Conservation (phyloP, 2,797 vertebrate genomes). For the Furcifer pardalis region DNA sequence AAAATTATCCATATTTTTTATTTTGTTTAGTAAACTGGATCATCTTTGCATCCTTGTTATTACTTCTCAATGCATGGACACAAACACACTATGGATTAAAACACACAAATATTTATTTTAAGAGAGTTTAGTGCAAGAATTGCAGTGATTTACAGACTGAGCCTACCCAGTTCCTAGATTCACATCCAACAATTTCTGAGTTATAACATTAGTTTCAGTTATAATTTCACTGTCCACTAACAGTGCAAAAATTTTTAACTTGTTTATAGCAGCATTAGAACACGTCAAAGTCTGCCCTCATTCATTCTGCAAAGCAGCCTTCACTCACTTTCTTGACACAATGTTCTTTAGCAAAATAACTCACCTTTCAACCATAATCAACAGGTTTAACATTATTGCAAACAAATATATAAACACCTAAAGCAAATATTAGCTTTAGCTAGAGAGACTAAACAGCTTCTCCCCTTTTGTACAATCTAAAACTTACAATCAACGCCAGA, state of each 20-base stretch:
- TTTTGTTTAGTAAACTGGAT: background rate
- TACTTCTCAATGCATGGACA: background rate
- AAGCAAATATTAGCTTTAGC: background rate
- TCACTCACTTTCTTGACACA: background rate
- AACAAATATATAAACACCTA: background rate
- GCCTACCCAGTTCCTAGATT: background rate
- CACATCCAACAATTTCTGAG: background rate
- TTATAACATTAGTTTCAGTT: background rate
- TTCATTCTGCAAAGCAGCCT: background rate
- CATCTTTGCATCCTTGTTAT: background rate
- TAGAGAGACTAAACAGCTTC: background rate
- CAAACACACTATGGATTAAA: background rate
- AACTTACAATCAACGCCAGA: background rate
- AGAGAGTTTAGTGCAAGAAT: slow-evolving; percentile 27
- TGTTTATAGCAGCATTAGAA: slow-evolving; percentile 9
- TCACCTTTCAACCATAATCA: background rate
- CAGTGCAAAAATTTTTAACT: slow-evolving; percentile 9
- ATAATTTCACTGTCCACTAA: background rate
- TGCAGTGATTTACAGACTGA: background rate
- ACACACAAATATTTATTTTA: slow-evolving; percentile 22
- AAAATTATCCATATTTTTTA: background rate
- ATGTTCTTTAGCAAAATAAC: background rate
- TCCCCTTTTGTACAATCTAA: background rate
- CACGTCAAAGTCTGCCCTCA: background rate
- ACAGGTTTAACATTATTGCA: background rate